A percentile compares a stretch with the other conserved stretches of the same genome.
Conservation (phyloP, 1,140 invertebrate genomes). For the Bicyclus anynana region DNA sequence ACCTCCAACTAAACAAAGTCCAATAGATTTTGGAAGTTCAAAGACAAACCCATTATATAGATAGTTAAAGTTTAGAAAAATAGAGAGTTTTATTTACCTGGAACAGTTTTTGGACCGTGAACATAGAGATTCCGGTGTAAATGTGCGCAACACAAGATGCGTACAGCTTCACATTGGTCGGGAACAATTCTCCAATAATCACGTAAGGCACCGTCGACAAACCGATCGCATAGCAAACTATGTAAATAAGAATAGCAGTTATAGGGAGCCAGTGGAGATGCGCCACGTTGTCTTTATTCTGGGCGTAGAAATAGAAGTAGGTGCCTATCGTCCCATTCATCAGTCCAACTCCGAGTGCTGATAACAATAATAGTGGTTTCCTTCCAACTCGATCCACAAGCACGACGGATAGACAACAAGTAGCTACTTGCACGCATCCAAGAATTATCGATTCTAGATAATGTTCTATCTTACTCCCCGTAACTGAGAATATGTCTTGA, state of each 20-base stretch:
- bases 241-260: conserved; percentile 82
- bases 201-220: conserved; percentile 84
- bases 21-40: no score
- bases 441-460: conserved; percentile 81
- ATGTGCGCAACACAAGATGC: conserved; percentile 84
- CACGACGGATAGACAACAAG: conserved; percentile 79
- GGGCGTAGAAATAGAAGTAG: conserved; percentile 76
- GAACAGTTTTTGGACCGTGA: conserved; percentile 86
- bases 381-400: conserved; percentile 85
- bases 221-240: conserved; percentile 83
- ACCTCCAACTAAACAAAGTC: no score
- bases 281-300: conserved; percentile 42
- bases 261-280: conserved; percentile 80
- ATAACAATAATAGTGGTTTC: conserved; percentile 81
- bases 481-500: conserved; percentile 82
- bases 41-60: no score
- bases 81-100: conserved; percentile 54
- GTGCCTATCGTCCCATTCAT: conserved; percentile 78
- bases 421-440: conserved; percentile 82
- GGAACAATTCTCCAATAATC: conserved; percentile 86
- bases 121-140: conserved; percentile 84
- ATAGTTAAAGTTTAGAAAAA: conserved; percentile 7
- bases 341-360: conserved; percentile 76
- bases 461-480: conserved; percentile 67
- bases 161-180: conserved; percentile 82